Evolutionary conservation across 2,113 vertebrate genomes (phyloP).

Genomic region (Vidua macroura): DNA sequence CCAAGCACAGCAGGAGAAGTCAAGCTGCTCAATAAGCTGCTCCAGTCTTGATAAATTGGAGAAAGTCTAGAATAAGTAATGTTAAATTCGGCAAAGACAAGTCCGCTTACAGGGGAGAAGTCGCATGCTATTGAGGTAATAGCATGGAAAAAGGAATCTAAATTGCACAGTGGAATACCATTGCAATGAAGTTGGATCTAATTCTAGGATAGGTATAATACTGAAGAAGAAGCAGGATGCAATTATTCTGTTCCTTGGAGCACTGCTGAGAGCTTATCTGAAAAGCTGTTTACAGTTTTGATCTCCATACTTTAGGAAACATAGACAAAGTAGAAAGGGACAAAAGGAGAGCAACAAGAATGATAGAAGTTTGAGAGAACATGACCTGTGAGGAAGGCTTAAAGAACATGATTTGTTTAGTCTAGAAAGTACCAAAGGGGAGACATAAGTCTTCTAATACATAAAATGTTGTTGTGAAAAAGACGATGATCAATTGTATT

Average conservation of each 20-base stretch:
- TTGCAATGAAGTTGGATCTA: background rate
- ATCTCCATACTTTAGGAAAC: background rate
- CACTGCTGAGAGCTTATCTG: background rate
- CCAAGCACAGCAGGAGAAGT: background rate
- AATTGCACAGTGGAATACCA: background rate
- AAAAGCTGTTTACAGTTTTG: conserved; percentile 13
- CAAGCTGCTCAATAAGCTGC: background rate
- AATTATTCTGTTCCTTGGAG: background rate
- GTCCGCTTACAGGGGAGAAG: background rate
- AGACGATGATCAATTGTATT: conserved; percentile 20
- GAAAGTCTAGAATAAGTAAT: background rate
- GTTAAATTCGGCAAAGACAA: background rate
- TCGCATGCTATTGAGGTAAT: background rate
- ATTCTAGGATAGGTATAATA: background rate
- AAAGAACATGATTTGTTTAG: conserved; percentile 47
- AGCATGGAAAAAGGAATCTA: background rate
- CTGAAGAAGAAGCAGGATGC: background rate
- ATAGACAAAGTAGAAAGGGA: background rate
- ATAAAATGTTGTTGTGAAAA: conserved; percentile 30
- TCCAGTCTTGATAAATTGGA: background rate
- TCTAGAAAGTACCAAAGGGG: conserved; percentile 10
- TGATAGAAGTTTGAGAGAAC: conserved; percentile 23
- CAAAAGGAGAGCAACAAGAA: background rate
- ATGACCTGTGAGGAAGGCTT: conserved; percentile 18
- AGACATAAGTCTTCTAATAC: conserved; percentile 26